Evolutionary conservation across 1,140 invertebrate genomes (phyloP), one percentile per base, ranked within the genome.

Genomic region (Drosophila truncata): DNA sequence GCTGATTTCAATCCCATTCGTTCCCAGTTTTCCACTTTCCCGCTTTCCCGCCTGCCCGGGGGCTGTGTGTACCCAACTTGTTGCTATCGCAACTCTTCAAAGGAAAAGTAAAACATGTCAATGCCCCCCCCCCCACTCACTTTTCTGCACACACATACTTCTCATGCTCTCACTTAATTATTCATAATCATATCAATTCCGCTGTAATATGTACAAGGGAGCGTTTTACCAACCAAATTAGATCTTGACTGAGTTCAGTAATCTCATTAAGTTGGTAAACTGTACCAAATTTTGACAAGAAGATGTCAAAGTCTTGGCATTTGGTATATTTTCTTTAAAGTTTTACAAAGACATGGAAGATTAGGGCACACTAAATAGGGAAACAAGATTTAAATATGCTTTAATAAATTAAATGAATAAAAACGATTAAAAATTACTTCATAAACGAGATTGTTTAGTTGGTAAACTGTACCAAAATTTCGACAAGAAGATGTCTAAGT

Each of bases 21-120:
- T 70, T 70, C 37, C 62, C 42, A 25, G 46, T 44, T 52, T 52
- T 31, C 31, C n/a, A 25, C 66, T 44, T 44, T 54, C 50, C 62
- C 46, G 37, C 46, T 66, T 54, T 41, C 29, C 46, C 14, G 29
- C 31, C 16, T 10, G 42, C 29, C 29, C 39, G 39, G 27, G 58
- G 14, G 9, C 35, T 52, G 18, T 52, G 37, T 61, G 39, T 44
- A 44, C 37, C 14, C 55, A 73, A 73, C 57, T 74, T 73, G 66
- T 74, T 74, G 49, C 71, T 62, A 74, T 74, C 69, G 71, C 55
- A 72, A 74, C 71, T 67, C 66, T 52, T 70, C 63, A 69, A 41
- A 42, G 62, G 37, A 8, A 66, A 52, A 54, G 41, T 20, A 20
- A n/a, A 50, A 18, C 66, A 54, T 66, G n/a, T 16, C 62, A 54